Evolutionary conservation across 2,888 invertebrate species (phyloP).

Genomic region (Oxystoma pomonae): DNA sequence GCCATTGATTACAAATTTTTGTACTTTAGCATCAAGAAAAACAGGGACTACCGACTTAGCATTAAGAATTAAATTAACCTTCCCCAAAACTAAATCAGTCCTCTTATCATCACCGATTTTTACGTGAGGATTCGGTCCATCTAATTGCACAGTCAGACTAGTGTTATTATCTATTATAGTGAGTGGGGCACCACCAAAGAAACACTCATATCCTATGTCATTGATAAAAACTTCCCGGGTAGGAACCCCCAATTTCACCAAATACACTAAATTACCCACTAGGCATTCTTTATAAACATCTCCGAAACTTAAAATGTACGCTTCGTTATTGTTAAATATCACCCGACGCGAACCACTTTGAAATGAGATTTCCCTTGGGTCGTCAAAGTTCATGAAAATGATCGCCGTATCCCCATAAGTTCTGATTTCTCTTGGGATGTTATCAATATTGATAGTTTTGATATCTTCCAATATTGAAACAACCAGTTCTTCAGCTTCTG

Average conservation of each 20-base stretch:
- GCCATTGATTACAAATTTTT: conserved; percentile 71
- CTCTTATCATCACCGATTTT: conserved; percentile 77
- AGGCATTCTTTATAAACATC: conserved; percentile 69
- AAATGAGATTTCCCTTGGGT: conserved; percentile 81
- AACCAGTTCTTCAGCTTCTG: background rate
- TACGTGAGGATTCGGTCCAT: conserved; percentile 91
- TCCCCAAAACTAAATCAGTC: conserved; percentile 78
- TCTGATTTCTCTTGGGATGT: conserved; percentile 72
- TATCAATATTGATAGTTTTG: conserved; percentile 79
- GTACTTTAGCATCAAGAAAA: conserved; percentile 79
- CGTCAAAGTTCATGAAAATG: conserved; percentile 80
- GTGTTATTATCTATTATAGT: conserved; percentile 76
- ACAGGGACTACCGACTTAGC: conserved; percentile 75
- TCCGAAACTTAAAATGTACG: conserved; percentile 59
- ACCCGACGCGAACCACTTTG: conserved; percentile 73
- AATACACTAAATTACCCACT: conserved; percentile 68
- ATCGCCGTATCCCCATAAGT: conserved; percentile 84
- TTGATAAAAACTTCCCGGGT: conserved; percentile 89
- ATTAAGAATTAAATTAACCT: conserved; percentile 79
- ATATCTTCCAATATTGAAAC: conserved; percentile 48
- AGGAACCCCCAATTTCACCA: conserved; percentile 86
- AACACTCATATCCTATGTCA: conserved; percentile 84
- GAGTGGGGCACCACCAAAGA: conserved; percentile 85
- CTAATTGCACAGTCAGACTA: conserved; percentile 73
- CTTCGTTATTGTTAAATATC: conserved; percentile 72